Conservation (phyloP, 2,113 vertebrate species). For the Ifrita kowaldi region DNA sequence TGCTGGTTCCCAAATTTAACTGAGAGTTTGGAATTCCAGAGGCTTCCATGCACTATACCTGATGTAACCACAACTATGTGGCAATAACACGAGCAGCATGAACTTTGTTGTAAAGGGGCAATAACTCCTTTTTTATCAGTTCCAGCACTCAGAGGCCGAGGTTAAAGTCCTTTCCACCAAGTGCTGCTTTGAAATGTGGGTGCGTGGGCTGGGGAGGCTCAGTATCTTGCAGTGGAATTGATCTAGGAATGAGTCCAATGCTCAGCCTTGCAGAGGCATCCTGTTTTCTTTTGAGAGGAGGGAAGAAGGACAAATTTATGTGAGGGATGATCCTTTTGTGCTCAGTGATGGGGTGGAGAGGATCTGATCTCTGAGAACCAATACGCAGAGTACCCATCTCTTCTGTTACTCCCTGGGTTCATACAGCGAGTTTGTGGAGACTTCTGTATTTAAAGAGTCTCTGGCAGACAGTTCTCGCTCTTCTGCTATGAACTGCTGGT, state of each 20-base stretch:
- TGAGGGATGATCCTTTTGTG: background rate
- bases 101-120: background rate
- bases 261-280: constrained; percentile 19
- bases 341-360: background rate
- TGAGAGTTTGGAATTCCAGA: background rate
- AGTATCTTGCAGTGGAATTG: background rate
- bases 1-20: background rate
- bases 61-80: background rate
- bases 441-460: background rate
- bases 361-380: background rate
- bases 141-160: background rate
- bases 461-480: background rate
- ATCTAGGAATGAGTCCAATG: constrained; percentile 22
- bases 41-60: background rate
- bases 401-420: background rate
- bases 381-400: background rate
- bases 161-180: background rate
- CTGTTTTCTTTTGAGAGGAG: background rate
- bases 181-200: background rate
- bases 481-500: background rate
- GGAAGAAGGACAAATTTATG: background rate
- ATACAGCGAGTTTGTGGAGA: accelerated
- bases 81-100: background rate
- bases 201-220: background rate
- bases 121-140: background rate